These are phyloP conservation scores for Notoglanidium macrostoma DNA, from an alignment of 2,797 vertebrate species.

Conservation along the genomic window DNA sequence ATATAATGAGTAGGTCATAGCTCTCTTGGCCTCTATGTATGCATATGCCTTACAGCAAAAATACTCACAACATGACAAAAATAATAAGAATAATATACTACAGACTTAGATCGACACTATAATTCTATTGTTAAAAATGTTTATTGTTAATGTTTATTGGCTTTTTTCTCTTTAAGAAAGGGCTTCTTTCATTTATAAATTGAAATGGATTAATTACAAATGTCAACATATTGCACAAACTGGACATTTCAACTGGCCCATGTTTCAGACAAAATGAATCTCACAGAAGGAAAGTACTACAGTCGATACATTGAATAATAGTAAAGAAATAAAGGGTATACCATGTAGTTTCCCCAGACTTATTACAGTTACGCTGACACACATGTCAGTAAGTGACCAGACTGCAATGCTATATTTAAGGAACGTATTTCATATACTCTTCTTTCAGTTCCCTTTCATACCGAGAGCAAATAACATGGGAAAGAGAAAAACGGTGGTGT, in stretches of 20 bases:
- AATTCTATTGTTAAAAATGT: neutral
- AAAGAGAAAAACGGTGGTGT: conserved; percentile 13
- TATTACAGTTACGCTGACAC: conserved; percentile 55
- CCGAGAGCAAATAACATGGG: conserved; percentile 39
- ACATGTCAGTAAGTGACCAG: conserved; percentile 74
- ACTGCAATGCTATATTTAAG: conserved; percentile 57
- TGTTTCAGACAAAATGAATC: conserved; percentile 4
- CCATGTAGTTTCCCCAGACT: conserved; percentile 71
- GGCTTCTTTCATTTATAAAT: neutral
- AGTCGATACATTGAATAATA: neutral
- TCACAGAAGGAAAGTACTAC: neutral
- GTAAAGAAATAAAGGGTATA: conserved; percentile 52
- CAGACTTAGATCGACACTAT: neutral
- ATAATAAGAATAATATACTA: neutral
- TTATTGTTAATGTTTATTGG: neutral
- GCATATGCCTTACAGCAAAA: neutral
- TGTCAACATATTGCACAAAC: neutral
- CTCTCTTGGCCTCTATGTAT: neutral
- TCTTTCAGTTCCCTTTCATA: conserved; percentile 76
- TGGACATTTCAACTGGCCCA: conserved; percentile 7
- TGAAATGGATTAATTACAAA: neutral
- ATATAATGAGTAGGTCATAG: neutral
- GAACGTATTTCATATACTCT: conserved; percentile 65
- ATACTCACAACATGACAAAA: neutral
- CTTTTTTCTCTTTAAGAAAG: neutral